Percentiles rank a stretch among this genome's conserved stretches.
Evolutionary conservation across 2,888 invertebrate species (phyloP).

Genomic region (Erebia ligea): DNA sequence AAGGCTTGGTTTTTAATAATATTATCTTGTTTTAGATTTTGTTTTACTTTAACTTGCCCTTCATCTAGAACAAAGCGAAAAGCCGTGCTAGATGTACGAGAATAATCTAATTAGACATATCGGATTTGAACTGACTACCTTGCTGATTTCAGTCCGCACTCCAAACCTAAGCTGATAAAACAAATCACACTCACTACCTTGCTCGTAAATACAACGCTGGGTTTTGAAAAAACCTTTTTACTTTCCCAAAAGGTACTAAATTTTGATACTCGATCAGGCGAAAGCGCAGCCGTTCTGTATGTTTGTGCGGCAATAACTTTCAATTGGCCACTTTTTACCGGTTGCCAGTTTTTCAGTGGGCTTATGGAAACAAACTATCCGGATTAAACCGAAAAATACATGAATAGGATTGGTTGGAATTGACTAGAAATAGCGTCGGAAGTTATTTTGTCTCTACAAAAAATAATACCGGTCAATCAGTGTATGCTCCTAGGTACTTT

Average conservation of each 20-base stretch:
- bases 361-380: conserved; percentile 45
- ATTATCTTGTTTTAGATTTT: no score
- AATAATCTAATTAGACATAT: no score
- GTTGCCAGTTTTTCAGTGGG: conserved; percentile 33
- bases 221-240: conserved; percentile 6
- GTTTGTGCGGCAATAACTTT: conserved; percentile 43
- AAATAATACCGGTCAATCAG: background rate
- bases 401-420: conserved; percentile 29
- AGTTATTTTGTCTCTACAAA: background rate
- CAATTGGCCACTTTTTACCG: conserved; percentile 41
- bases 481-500: no score
- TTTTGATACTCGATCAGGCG: conserved; percentile 36
- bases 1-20: no score
- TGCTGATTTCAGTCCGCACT: no score
- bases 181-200: background rate
- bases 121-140: no score
- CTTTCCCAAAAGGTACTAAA: conserved; percentile 27
- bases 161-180: no score
- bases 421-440: conserved; percentile 20
- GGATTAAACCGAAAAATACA: conserved; percentile 45
- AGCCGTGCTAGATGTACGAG: no score
- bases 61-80: no score
- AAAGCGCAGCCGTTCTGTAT: conserved; percentile 30
- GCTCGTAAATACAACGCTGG: background rate
- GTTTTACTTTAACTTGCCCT: no score